Percentiles rank a stretch among this genome's conserved stretches.
Conservation (phyloP, 2,797 vertebrate genomes). For the Falco biarmicus region DNA sequence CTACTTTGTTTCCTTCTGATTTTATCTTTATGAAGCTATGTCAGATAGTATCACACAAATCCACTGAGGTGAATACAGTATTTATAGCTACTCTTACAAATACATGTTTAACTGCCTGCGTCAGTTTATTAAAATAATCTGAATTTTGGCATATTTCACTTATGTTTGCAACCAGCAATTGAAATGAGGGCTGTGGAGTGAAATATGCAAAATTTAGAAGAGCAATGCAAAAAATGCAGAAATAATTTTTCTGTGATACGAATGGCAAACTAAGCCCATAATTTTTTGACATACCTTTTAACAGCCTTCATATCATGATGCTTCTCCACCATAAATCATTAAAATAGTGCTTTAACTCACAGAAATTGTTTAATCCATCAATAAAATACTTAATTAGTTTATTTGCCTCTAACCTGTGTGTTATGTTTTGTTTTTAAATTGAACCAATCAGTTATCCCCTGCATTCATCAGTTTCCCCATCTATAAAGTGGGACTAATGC, state of each 20-base stretch:
- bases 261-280: neutral
- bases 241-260: neutral
- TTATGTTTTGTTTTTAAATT: conserved; percentile 18
- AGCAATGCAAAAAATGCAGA: neutral
- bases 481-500: neutral
- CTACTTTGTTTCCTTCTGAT: neutral
- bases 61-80: neutral
- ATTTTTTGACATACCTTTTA: neutral
- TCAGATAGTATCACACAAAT: neutral
- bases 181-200: neutral
- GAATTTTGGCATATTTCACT: neutral
- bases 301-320: neutral
- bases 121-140: neutral
- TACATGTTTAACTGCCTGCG: neutral
- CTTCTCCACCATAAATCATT: neutral
- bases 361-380: neutral
- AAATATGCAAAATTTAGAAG: neutral
- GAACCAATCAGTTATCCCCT: neutral
- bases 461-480: neutral
- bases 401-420: neutral
- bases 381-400: neutral
- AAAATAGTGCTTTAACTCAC: neutral
- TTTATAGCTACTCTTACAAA: neutral
- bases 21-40: neutral
- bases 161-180: neutral